phyloP scores from a whole-genome alignment of 1,140 invertebrate species.

The Carposina sasakii region DNA sequence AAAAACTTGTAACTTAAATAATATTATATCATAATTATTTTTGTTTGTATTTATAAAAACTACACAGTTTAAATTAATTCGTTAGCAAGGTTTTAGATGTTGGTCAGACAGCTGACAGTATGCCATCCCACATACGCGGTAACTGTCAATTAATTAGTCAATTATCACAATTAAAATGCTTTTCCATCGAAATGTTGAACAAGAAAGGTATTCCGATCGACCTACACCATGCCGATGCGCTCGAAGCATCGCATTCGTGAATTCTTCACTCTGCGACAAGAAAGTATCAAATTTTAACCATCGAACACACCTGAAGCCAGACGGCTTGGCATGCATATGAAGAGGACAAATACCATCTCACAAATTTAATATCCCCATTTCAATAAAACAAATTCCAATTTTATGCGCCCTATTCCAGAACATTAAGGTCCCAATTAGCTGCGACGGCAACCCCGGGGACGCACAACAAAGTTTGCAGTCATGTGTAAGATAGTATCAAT shows the following conservation, averaged over 20 bases:
- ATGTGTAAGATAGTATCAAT: constrained; percentile 51
- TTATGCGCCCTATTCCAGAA: constrained; percentile 16
- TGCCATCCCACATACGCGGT: too few relatives aligned
- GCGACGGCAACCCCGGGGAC: constrained; percentile 15
- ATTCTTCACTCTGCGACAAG: constrained; percentile 48
- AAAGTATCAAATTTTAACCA: constrained; percentile 69
- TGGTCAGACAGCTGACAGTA: too few relatives aligned
- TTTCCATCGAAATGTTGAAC: too few relatives aligned
- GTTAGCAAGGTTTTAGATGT: too few relatives aligned
- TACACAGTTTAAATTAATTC: too few relatives aligned
- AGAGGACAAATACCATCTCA: constrained; percentile 31
- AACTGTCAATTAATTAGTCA: too few relatives aligned
- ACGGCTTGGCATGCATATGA: constrained; percentile 55
- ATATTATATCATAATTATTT: too few relatives aligned
- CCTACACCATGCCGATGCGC: constrained; percentile 4
- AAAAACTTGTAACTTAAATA: too few relatives aligned
- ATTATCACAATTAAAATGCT: too few relatives aligned
- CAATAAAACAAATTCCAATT: neutral
- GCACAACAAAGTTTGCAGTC: constrained; percentile 45
- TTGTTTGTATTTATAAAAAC: too few relatives aligned
- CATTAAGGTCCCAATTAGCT: constrained; percentile 31
- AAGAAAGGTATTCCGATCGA: constrained; percentile 14
- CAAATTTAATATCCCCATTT: constrained; percentile 16
- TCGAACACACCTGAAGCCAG: constrained; percentile 61
- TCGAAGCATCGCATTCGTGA: constrained; percentile 7